A percentile compares a stretch with the other conserved stretches of the same genome.
Conservation (phyloP, 2,888 invertebrate genomes). For the Coelinius sp. region DNA sequence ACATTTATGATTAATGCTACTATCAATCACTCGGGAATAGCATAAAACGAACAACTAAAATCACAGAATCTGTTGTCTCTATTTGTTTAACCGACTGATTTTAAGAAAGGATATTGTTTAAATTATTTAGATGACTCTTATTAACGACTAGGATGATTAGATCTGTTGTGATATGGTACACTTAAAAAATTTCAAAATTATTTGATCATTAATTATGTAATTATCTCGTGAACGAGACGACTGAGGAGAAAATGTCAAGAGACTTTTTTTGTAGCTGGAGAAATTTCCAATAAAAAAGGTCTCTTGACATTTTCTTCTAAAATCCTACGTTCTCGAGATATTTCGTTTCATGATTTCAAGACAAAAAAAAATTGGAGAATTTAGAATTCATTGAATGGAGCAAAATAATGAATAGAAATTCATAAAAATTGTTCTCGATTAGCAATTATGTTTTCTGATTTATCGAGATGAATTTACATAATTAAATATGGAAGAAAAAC, state of each 20-base stretch:
- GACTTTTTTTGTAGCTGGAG: too few species aligned
- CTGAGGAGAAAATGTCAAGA: too few species aligned
- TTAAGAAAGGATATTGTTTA: not conserved
- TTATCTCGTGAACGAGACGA: too few species aligned
- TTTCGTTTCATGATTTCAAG: not conserved
- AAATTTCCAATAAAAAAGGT: too few species aligned
- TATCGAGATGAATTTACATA: not conserved
- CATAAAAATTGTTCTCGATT: not conserved
- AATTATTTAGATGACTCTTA: not conserved
- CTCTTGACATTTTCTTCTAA: not conserved
- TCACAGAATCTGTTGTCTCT: slow-evolving; percentile 54
- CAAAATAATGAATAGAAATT: not conserved
- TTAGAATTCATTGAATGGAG: not conserved
- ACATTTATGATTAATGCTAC: not conserved
- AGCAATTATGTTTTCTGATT: not conserved
- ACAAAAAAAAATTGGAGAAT: too few species aligned
- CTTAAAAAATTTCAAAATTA: not conserved
- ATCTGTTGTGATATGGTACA: slow-evolving; percentile 25
- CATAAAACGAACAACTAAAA: slow-evolving; percentile 48
- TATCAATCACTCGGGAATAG: slow-evolving; percentile 22
- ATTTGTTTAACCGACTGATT: slow-evolving; percentile 1
- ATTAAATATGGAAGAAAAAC: slow-evolving; percentile 9
- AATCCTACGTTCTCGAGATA: not conserved
- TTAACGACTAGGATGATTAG: slow-evolving; percentile 18
- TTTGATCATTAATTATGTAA: not conserved